These are phyloP conservation scores for Anhinga rufa DNA, from an alignment of 2,113 vertebrate species.

Conservation along the genomic window DNA sequence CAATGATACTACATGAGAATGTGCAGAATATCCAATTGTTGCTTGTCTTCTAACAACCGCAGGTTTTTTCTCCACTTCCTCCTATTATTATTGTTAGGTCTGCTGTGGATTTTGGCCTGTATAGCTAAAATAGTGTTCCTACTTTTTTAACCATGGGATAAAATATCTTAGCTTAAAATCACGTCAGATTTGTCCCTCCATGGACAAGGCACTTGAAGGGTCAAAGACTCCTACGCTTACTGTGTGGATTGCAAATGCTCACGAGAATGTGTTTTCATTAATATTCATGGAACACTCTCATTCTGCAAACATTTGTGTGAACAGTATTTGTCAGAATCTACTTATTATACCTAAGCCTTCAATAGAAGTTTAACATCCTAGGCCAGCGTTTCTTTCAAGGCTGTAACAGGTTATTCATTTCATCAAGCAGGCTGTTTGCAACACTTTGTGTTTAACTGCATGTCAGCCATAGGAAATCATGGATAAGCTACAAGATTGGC, in stretches of 20 bases:
- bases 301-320: slow-evolving; percentile 55
- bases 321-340: slow-evolving; percentile 54
- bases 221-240: background rate
- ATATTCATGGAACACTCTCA: slow-evolving; percentile 30
- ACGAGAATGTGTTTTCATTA: slow-evolving; percentile 10
- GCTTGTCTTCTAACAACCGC: background rate
- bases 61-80: background rate
- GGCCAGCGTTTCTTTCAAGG: slow-evolving; percentile 47
- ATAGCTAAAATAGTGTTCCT: background rate
- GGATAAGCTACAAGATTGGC: slow-evolving; percentile 15
- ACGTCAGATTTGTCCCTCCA: background rate
- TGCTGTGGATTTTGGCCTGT: background rate
- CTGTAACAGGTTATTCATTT: slow-evolving; percentile 56
- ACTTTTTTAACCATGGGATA: background rate
- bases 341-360: slow-evolving; percentile 35
- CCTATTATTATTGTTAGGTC: background rate
- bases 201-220: background rate
- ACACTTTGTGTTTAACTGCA: slow-evolving; percentile 22
- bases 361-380: slow-evolving; percentile 35
- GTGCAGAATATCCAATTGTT: background rate
- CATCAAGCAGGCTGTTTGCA: slow-evolving; percentile 46
- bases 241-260: background rate
- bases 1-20: background rate
- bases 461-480: slow-evolving; percentile 38
- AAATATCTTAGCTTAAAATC: background rate